These are phyloP conservation scores for Aythya baeri DNA, from an alignment of 2,113 vertebrate species.

Conservation along the genomic window DNA sequence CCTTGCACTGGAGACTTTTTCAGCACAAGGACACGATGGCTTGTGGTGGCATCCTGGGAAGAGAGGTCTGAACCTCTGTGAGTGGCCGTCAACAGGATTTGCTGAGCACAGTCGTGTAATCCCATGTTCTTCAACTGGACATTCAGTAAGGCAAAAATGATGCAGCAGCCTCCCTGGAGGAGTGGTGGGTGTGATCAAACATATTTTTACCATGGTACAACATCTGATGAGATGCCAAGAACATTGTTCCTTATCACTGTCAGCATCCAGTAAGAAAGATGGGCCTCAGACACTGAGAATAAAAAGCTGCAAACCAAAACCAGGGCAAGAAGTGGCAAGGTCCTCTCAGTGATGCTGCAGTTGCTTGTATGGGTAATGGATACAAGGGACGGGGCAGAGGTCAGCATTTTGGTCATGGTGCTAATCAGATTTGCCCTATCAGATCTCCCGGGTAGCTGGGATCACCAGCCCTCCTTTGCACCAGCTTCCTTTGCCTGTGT, in stretches of 20 bases:
- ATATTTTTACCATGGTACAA: not conserved
- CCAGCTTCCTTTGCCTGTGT: not conserved
- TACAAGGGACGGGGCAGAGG: not conserved
- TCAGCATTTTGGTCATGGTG: not conserved
- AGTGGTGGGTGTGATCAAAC: not conserved
- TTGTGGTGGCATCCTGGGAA: not conserved
- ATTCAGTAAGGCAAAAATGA: not conserved
- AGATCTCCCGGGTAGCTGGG: not conserved
- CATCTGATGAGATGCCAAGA: not conserved
- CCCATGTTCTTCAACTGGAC: not conserved
- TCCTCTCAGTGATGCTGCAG: not conserved
- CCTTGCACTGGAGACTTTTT: not conserved
- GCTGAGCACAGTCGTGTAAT: not conserved
- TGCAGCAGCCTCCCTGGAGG: not conserved
- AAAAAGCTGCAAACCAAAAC: not conserved
- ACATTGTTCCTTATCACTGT: not conserved
- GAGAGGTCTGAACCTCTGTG: not conserved
- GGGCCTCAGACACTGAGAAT: not conserved
- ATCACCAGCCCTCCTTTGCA: not conserved
- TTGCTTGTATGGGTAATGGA: not conserved
- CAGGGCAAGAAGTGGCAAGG: not conserved
- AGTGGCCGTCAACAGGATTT: not conserved
- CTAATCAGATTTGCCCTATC: not conserved
- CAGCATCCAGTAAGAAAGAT: not conserved
- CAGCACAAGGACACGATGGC: fast-evolving